Percentiles rank a stretch among this genome's conserved stretches.
phyloP scores from a whole-genome alignment of 2,113 vertebrate species.

The Gobiocypris rarus region DNA sequence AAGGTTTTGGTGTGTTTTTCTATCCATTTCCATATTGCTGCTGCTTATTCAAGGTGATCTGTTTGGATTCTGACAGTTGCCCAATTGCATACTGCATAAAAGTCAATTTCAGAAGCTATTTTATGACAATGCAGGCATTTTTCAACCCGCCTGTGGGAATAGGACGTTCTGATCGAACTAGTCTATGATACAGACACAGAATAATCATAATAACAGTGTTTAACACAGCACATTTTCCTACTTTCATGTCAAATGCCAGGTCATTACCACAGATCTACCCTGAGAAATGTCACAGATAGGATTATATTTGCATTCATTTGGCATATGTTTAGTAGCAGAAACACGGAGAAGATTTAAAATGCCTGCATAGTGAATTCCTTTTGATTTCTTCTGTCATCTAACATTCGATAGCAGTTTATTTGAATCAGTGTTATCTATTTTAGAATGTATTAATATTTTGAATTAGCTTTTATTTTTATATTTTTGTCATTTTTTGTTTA shows the following conservation, averaged over 20 bases:
- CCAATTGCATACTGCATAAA: slow-evolving; percentile 45
- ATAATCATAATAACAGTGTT: slow-evolving; percentile 47
- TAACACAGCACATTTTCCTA: slow-evolving; percentile 22
- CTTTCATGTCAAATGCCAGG: slow-evolving; percentile 16
- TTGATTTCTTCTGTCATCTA: too few relatives aligned
- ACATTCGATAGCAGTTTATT: too few relatives aligned
- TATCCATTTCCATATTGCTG: slow-evolving; percentile 14
- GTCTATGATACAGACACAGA: slow-evolving; percentile 45
- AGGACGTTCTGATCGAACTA: slow-evolving; percentile 19
- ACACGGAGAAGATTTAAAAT: not conserved
- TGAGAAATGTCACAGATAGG: slow-evolving; percentile 1
- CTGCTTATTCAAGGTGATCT: slow-evolving; percentile 40
- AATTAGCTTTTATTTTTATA: too few relatives aligned
- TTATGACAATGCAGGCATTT: slow-evolving; percentile 50
- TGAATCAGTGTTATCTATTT: not conserved
- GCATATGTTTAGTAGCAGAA: not conserved
- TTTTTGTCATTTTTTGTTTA: too few relatives aligned
- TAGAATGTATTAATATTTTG: too few relatives aligned
- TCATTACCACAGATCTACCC: not conserved
- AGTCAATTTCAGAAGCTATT: slow-evolving; percentile 49
- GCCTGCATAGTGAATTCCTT: too few relatives aligned
- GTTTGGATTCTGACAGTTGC: slow-evolving; percentile 49
- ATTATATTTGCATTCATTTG: not conserved
- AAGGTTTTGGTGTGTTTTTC: slow-evolving; percentile 15
- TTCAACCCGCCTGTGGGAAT: slow-evolving; percentile 49